These are phyloP conservation scores for Cotesia chilonis DNA, from an alignment of 1,140 invertebrate species.

Conservation along the genomic window DNA sequence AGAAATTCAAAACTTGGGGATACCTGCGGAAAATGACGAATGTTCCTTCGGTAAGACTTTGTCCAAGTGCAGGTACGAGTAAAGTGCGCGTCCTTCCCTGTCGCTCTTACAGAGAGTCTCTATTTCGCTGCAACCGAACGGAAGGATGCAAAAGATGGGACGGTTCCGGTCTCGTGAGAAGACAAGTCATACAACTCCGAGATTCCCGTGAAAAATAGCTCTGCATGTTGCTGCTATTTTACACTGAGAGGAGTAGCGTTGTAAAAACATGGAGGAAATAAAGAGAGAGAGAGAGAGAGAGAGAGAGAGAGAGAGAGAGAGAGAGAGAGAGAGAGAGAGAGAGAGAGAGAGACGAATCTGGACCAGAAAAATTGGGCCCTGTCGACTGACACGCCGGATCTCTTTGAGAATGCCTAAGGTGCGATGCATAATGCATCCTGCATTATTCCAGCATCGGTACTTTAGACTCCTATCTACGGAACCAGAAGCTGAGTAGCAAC, in stretches of 20 bases:
- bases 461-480: no score
- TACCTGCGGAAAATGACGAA: constrained; percentile 29
- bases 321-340: no score
- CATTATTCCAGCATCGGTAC: constrained; percentile 4
- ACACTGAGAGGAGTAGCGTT: no score
- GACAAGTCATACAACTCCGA: not conserved
- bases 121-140: constrained; percentile 8
- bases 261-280: no score
- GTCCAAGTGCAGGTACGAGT: not conserved
- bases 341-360: not conserved
- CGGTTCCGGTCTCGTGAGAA: constrained; percentile 17
- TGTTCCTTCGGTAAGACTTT: constrained; percentile 28
- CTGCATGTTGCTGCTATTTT: not conserved
- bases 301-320: no score
- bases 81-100: no score
- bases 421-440: constrained; percentile 37
- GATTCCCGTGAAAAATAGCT: not conserved
- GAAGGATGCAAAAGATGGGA: not conserved
- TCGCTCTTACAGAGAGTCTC: not conserved
- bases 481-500: no score
- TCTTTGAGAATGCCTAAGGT: constrained; percentile 24
- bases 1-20: constrained; percentile 33
- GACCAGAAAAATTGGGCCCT: constrained; percentile 16
- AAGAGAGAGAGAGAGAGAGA: no score
- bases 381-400: not conserved